These are phyloP conservation scores for Ophion costatus DNA, from an alignment of 2,888 invertebrate species.

Conservation along the genomic window DNA sequence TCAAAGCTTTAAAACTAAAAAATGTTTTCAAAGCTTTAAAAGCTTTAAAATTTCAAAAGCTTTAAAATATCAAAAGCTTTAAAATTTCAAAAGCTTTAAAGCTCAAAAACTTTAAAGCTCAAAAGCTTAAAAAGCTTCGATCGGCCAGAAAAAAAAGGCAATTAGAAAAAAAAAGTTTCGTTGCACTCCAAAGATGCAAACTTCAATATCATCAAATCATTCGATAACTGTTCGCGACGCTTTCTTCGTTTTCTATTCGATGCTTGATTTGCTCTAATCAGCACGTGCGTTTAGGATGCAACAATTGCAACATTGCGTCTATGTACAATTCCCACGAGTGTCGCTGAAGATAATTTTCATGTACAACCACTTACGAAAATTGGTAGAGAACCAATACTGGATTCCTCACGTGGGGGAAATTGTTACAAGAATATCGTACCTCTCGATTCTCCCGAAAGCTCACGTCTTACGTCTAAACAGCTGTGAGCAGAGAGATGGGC, in stretches of 20 bases:
- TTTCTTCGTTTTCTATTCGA: conserved; percentile 27
- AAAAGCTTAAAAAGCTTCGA: no score
- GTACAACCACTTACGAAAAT: neutral
- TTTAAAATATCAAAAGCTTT: no score
- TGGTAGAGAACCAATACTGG: neutral
- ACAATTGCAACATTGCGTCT: conserved; percentile 21
- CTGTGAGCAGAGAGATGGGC: neutral
- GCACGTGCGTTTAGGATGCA: conserved; percentile 8
- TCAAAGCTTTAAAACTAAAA: no score
- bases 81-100: no score
- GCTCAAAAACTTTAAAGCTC: no score
- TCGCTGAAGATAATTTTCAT: neutral
- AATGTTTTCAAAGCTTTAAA: no score
- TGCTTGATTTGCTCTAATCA: conserved; percentile 5
- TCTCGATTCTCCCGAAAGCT: neutral
- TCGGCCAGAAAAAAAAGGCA: no score
- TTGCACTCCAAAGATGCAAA: no score
- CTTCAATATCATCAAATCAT: conserved; percentile 24
- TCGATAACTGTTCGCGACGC: conserved; percentile 35
- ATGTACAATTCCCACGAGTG: conserved; percentile 36
- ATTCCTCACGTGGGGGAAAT: neutral
- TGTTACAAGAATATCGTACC: neutral
- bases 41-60: no score
- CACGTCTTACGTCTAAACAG: neutral
- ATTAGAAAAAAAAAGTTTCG: no score